Evolutionary conservation across 2,113 vertebrate genomes (phyloP).

Genomic region (Merops nubicus): DNA sequence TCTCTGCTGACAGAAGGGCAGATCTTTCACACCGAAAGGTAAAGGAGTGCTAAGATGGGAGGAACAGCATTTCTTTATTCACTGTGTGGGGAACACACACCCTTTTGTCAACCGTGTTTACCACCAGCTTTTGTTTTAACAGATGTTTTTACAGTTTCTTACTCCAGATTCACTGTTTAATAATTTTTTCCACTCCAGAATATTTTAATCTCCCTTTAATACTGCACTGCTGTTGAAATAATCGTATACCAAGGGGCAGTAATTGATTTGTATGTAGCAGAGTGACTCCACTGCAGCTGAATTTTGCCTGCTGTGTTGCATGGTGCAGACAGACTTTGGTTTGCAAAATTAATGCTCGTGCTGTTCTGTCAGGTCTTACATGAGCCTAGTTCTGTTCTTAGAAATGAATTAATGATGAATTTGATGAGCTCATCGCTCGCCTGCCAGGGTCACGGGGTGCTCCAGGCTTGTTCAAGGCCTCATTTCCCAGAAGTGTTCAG

Average conservation of each 20-base stretch:
- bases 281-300: background rate
- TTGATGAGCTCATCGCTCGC: constrained; percentile 28
- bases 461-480: constrained; percentile 16
- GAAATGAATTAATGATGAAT: constrained; percentile 61
- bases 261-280: background rate
- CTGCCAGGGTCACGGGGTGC: background rate
- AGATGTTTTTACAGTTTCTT: background rate
- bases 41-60: background rate
- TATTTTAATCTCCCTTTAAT: background rate
- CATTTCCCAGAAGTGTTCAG: constrained; percentile 22
- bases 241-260: background rate
- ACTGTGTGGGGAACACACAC: rapidly evolving
- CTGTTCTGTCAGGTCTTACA: constrained; percentile 44
- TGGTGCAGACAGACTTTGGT: background rate
- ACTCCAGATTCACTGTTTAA: background rate
- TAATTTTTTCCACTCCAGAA: background rate
- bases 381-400: constrained; percentile 19
- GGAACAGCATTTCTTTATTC: background rate
- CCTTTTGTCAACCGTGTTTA: background rate
- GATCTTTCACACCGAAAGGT: background rate
- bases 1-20: background rate
- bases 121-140: background rate
- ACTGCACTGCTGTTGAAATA: background rate
- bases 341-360: constrained; percentile 46
- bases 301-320: constrained; percentile 35